Evolutionary conservation across 1,140 invertebrate genomes (phyloP).

Genomic region (Aricia agestis): DNA sequence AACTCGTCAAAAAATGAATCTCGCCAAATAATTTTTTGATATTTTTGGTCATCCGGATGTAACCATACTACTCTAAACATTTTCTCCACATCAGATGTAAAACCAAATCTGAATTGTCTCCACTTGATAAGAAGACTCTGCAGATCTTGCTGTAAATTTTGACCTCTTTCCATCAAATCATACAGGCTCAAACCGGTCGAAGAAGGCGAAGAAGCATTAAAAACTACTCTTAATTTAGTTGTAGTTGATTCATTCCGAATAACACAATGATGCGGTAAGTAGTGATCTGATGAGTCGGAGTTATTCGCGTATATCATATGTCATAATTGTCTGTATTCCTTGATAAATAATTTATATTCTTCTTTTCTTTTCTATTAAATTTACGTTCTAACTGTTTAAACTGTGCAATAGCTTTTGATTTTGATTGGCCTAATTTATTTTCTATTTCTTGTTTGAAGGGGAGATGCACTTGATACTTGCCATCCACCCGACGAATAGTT

Average conservation of each 20-base stretch:
- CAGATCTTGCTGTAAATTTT: slow-evolving; percentile 27
- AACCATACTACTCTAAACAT: too few species aligned
- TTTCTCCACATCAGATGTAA: slow-evolving; percentile 19
- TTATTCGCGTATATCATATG: slow-evolving; percentile 15
- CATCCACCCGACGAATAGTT: slow-evolving; percentile 17
- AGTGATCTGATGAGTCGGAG: slow-evolving; percentile 16
- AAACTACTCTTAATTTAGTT: too few species aligned
- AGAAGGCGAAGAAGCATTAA: too few species aligned
- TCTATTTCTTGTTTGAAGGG: too few species aligned
- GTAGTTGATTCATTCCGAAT: too few species aligned
- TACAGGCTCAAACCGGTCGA: slow-evolving; percentile 22
- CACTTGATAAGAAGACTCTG: too few species aligned
- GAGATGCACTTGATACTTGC: slow-evolving; percentile 17
- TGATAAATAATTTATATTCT: slow-evolving; percentile 23
- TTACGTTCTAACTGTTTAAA: too few species aligned
- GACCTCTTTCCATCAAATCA: slow-evolving; percentile 20
- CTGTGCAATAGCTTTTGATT: too few species aligned
- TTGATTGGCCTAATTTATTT: too few species aligned
- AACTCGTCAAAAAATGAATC: too few species aligned
- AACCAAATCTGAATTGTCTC: slow-evolving; percentile 14
- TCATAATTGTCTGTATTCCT: slow-evolving; percentile 21
- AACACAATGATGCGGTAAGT: slow-evolving; percentile 27
- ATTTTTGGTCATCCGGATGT: too few species aligned
- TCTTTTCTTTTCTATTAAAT: slow-evolving; percentile 18
- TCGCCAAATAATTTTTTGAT: too few species aligned